Percentiles rank a stretch among this genome's conserved stretches.
These are phyloP conservation scores for Euproctis similis DNA, from an alignment of 2,888 invertebrate species.

Conservation along the genomic window DNA sequence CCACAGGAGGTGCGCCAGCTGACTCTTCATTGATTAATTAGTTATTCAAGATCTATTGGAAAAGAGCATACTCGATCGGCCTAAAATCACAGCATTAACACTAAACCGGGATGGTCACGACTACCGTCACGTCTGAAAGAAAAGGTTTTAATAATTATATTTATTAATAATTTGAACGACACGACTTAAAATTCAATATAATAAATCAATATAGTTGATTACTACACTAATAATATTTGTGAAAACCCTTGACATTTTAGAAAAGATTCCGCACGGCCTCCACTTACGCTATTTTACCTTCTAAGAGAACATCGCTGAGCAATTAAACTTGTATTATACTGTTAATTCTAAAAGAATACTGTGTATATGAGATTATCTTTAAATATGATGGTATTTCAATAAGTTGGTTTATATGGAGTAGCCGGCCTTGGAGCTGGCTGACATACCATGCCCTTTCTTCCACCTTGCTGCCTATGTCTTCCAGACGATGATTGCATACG, in stretches of 20 bases:
- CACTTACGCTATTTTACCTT: conserved; percentile 50
- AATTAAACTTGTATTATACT: conserved; percentile 41
- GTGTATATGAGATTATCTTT: conserved; percentile 24
- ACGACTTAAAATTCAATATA: too few relatives aligned
- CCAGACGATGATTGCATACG: conserved; percentile 66
- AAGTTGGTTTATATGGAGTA: conserved; percentile 41
- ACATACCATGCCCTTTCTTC: conserved; percentile 72
- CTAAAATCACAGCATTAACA: too few relatives aligned
- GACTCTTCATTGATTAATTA: too few relatives aligned
- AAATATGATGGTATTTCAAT: conserved; percentile 21
- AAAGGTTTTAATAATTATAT: too few relatives aligned
- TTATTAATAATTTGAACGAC: too few relatives aligned
- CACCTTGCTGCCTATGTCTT: conserved; percentile 68
- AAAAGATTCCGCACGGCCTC: conserved; percentile 46
- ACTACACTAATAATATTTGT: conserved; percentile 17
- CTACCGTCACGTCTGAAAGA: too few relatives aligned
- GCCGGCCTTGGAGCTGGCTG: conserved; percentile 54
- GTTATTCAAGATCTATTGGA: too few relatives aligned
- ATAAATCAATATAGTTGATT: background rate
- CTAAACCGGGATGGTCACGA: too few relatives aligned
- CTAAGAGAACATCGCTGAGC: conserved; percentile 43
- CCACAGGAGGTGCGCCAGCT: too few relatives aligned
- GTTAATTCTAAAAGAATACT: conserved; percentile 24
- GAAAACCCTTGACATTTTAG: conserved; percentile 65
- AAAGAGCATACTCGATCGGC: too few relatives aligned